Evolutionary conservation across 2,113 vertebrate species (phyloP), one percentile per base, ranked within the genome.

Genomic region (Aptenodytes forsteri): DNA sequence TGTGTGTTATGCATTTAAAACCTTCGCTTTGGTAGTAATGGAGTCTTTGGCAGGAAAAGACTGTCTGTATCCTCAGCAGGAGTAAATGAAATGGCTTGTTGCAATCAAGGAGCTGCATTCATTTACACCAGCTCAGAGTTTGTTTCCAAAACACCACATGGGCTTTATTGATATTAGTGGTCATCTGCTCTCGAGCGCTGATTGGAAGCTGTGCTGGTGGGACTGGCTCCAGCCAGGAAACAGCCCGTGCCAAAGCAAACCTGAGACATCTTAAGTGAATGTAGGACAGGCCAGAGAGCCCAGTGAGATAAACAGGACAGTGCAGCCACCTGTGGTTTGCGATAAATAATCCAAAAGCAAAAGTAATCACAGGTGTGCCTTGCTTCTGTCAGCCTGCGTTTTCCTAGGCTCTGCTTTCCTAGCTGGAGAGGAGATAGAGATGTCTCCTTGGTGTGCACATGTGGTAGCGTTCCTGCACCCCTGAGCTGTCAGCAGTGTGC

Each of bases 201-300:
- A 55, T 34, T 86, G 95, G 87, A 82, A 87, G 84, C 46, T 70
- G 75, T 67, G 92, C 70, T 25, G 90, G 25, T 87, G 96, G 96
- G 97, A 96, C 92, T 47, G 7, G 59, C 75, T 96, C 91, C 94
- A 97, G 89, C 80, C 96, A 97, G 98, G 98, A 98, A 98, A 96
- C 65, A 91, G 75, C 89, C 93, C 9, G 34, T 70, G 97, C 97
- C 84, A 97, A 97, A 94, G 90, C 64, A 97, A 97, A 75, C 88
- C 75, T 84, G 69, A 82, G 93, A 87, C 55, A 42, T 94, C 91
- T 94, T 47, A 69, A 97, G 87, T 70, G 76, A 76, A 58, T 42
- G 66, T 12, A 90, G 36, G 93, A 42, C 52, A 90, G 88, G 90
- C 90, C 93, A 92, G 92, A 96, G 80, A 88, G 87, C 66, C 19